Evolutionary conservation across 2,113 vertebrate genomes (phyloP).

Genomic region (Rhombomys opimus): DNA sequence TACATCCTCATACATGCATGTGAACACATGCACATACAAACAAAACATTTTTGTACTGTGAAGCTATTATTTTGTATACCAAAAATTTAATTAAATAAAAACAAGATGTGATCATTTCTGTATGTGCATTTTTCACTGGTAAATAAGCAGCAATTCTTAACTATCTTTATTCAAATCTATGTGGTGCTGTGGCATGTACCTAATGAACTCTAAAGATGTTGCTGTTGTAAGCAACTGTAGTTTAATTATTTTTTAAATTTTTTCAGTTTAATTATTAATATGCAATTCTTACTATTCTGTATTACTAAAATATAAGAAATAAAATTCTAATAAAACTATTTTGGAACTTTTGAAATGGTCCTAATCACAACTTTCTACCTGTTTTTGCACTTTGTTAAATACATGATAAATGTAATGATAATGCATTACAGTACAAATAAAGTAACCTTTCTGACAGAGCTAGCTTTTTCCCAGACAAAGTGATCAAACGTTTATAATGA

Average conservation of each 20-base stretch:
- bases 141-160: conserved; percentile 75
- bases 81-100: neutral
- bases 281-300: conserved; percentile 62
- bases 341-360: neutral
- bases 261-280: neutral
- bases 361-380: neutral
- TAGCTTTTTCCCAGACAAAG: neutral
- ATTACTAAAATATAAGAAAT: neutral
- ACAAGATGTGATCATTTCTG: neutral
- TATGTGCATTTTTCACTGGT: neutral
- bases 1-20: neutral
- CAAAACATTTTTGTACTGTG: neutral
- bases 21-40: neutral
- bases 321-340: neutral
- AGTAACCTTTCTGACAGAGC: neutral
- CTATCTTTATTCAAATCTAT: conserved; percentile 73
- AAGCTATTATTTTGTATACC: neutral
- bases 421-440: conserved; percentile 74
- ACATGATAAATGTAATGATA: conserved; percentile 85
- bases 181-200: conserved; percentile 68
- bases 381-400: conserved; percentile 52
- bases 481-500: neutral
- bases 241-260: neutral
- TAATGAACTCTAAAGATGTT: conserved; percentile 70
- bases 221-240: neutral